Evolutionary conservation across 2,797 vertebrate genomes (phyloP), one percentile per base, ranked within the genome.

Genomic region (Characodon lateralis): DNA sequence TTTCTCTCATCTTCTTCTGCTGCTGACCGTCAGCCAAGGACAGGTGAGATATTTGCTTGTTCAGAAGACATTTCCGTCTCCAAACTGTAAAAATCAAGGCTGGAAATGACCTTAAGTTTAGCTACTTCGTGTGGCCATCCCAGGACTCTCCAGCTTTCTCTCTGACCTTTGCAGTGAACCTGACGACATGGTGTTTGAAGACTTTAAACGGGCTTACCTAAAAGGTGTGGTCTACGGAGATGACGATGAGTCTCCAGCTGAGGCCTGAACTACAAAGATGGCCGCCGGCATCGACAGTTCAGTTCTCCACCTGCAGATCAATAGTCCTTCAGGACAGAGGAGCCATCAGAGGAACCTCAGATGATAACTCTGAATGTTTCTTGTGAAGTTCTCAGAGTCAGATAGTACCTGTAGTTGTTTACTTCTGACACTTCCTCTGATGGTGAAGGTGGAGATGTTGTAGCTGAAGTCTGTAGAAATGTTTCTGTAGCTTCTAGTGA

Each of bases 111-210:
- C 4, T 39, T 24, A 39, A 22, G 20, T 68, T 68, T 68, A 6
- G 39, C n/a, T 22, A 24, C 5, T 5, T 43, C 41, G 39, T 68
- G 22, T 13, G 65, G 65, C 39, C 1, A 12, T 43, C 65, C 2
- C 1, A 22, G 20, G 61, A 22, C 18, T 65, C 61, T 65, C 31
- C 61, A 65, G 61, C 16, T 35, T 39, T 24, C 65, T 68, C 28
- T 81, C 61, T 78, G 68, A 71, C 9, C 72, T 9, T 61, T 50
- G 24, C 85, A 97, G 97, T 68, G 95, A 95, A 41, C 78, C 88
- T 16, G 94, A 96, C 2, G 96, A 98, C 82, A 88, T 98, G 93
- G 96, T 97, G 74, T 97, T 98, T 61, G 95, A 98, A 83, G 97
- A 98, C 58, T 97, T 98, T 84, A 96, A 97, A 83, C 94, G 96